Evolutionary conservation across 2,888 invertebrate species (phyloP).

Genomic region (Pherbina coryleti): DNA sequence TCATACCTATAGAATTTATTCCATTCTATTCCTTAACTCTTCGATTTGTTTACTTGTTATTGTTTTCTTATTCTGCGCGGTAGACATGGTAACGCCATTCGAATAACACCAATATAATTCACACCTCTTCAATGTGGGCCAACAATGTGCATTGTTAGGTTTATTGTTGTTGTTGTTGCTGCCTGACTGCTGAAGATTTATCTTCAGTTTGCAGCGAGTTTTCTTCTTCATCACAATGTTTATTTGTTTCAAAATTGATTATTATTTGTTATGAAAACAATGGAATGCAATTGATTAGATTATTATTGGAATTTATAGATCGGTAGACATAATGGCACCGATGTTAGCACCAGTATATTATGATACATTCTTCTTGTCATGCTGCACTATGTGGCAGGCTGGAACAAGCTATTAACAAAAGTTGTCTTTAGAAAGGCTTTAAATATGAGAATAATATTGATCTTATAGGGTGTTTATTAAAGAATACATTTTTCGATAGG

Average conservation of each 20-base stretch:
- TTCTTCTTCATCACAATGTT: not conserved
- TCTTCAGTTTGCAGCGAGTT: not conserved
- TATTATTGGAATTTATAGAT: slow-evolving; percentile 12
- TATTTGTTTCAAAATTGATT: slow-evolving; percentile 26
- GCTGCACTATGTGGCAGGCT: too few relatives aligned
- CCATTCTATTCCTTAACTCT: not conserved
- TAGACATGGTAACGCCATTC: slow-evolving; percentile 25
- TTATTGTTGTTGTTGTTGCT: not conserved
- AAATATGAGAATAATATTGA: too few relatives aligned
- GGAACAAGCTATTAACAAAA: too few relatives aligned
- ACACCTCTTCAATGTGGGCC: slow-evolving; percentile 31
- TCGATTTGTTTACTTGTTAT: not conserved
- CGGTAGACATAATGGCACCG: slow-evolving; percentile 23
- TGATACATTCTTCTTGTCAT: too few relatives aligned
- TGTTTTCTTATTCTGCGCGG: not conserved
- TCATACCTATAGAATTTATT: not conserved
- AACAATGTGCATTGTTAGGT: not conserved
- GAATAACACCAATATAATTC: slow-evolving; percentile 17
- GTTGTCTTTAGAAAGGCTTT: too few relatives aligned
- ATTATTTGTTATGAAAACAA: slow-evolving; percentile 31
- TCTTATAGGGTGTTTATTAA: too few relatives aligned
- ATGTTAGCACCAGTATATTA: too few relatives aligned
- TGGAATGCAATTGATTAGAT: slow-evolving; percentile 13
- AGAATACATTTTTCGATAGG: too few relatives aligned
- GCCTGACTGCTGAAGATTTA: slow-evolving; percentile 12